Evolutionary conservation across 2,888 invertebrate species (phyloP).

Genomic region (Nesidiocoris tenuis): DNA sequence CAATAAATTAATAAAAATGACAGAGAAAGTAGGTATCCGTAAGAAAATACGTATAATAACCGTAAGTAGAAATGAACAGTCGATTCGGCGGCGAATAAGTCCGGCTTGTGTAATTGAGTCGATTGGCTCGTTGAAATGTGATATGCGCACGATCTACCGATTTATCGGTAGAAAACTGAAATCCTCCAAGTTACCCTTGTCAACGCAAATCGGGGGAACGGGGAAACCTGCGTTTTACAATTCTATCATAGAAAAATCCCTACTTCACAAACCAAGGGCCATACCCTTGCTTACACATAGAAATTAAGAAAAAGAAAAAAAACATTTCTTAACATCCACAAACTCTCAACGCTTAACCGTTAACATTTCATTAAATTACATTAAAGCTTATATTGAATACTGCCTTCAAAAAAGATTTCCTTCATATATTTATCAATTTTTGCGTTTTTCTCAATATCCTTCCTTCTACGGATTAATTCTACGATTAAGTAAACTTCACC

Average conservation of each 20-base stretch:
- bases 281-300: neutral
- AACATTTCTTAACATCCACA: constrained; percentile 18
- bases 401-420: constrained; percentile 23
- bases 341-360: constrained; percentile 30
- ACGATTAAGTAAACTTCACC: neutral
- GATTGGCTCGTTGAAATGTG: neutral
- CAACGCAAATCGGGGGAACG: neutral
- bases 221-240: neutral
- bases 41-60: too few relatives aligned
- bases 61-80: too few relatives aligned
- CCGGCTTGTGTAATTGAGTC: too few relatives aligned
- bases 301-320: neutral
- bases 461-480: neutral
- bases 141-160: neutral
- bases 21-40: neutral
- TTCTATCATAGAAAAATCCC: neutral
- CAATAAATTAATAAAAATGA: neutral
- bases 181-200: neutral
- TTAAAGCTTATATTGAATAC: constrained; percentile 41
- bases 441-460: neutral
- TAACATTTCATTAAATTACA: constrained; percentile 23
- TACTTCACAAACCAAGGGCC: neutral
- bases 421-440: constrained; percentile 11
- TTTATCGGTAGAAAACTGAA: too few relatives aligned
- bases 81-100: too few relatives aligned